Base-by-base conservation (phyloP, 23 tunicate genomes). In the Trididemnum clinides region DNA sequence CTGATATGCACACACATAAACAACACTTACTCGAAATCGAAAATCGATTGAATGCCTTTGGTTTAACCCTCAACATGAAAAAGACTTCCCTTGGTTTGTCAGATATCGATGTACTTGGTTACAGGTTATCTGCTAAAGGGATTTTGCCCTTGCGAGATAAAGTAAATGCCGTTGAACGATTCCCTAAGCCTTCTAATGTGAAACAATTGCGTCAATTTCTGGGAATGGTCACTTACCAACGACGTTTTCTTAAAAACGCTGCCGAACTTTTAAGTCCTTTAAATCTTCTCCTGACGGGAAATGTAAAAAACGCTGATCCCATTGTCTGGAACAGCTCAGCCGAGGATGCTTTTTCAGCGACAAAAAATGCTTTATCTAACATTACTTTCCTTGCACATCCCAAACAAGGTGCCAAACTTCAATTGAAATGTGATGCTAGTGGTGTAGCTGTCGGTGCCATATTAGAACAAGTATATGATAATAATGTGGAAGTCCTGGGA, bases 381-480 rank as follows among this genome's bases (percentile, higher is more conserved):
- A 21, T 33, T 28, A 50, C 70, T 22, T 28, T 31, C 22, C 70
- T 84, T 31, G 80, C 73, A 28, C 51, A 50, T 50, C 80, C 80
- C 1, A 0, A 10, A 22, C 28, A 34, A 0, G 57, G 51, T 33
- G 87, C 87, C 2, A 26, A 66, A 30, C 71, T 71, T 33, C 34
- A 35, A 0, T 22, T 84, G 1, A 27, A n/a, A 39, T 31, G 44
- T 1, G 87, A 84, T 31, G 87, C 87, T 32, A 29, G 69, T 39
- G 49, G 36, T 33, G 26, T 29, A 31, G 87, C 87, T 1, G 32
- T 84, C 28, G 83, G 83, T 5, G 89, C 63, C 26, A 22, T 51
- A 34, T 57, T 85, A 26, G 89, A 85, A 58, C 89, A 85, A 50
- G 23, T 21, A 10, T 57, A 2, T 20, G 59, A 76, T 1, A 83